phyloP scores from a whole-genome alignment of 2,113 vertebrate genomes.

The Platysteira castanea region DNA sequence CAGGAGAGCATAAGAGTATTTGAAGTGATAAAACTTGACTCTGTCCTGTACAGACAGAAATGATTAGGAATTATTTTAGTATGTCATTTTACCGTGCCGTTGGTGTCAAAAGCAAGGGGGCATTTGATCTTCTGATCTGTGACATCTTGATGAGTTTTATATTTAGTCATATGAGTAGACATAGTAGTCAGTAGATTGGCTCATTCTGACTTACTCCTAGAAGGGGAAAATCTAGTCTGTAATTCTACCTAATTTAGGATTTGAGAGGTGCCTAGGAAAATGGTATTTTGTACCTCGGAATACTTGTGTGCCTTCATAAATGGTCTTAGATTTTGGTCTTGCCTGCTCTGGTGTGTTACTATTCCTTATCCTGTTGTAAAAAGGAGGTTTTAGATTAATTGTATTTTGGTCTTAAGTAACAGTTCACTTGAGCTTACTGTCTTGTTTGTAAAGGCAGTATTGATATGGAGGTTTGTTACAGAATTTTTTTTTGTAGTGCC shows the following conservation, averaged over 20 bases:
- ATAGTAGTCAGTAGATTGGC: not conserved
- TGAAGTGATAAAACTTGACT: not conserved
- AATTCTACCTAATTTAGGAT: not conserved
- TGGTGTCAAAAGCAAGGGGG: not conserved
- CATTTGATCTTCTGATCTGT: not conserved
- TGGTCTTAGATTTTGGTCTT: not conserved
- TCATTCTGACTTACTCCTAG: not conserved
- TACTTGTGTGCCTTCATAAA: not conserved
- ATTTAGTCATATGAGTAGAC: not conserved
- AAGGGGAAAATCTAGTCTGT: not conserved
- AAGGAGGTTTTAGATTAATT: not conserved
- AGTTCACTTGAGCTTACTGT: not conserved
- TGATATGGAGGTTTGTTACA: not conserved
- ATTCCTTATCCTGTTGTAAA: not conserved
- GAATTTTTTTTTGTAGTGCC: not conserved
- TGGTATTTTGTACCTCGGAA: not conserved
- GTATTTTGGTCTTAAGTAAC: not conserved
- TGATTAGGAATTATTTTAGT: not conserved
- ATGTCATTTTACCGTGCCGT: not conserved
- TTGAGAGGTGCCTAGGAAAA: not conserved
- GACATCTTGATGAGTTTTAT: not conserved
- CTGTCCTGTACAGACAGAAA: not conserved
- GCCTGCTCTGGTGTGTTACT: not conserved
- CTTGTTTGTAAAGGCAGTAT: not conserved
- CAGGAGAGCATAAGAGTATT: not conserved